Evolutionary conservation across 2,113 vertebrate genomes (phyloP).

Genomic region (Semicossyphus pulcher): DNA sequence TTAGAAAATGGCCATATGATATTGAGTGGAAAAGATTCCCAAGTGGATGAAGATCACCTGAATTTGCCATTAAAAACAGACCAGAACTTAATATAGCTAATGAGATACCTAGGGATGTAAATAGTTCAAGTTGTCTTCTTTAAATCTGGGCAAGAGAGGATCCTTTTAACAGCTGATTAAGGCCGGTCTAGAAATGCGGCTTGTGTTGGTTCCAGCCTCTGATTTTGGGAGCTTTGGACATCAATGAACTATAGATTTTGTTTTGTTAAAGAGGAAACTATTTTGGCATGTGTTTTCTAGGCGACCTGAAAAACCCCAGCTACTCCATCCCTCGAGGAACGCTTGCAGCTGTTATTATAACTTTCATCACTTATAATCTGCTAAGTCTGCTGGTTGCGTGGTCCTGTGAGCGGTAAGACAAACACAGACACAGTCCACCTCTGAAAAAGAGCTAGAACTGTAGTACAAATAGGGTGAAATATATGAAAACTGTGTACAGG

Average conservation of each 20-base stretch:
- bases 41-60: too few species aligned
- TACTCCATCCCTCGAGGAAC: constrained; percentile 91
- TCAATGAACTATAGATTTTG: background rate
- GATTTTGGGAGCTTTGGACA: too few species aligned
- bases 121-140: too few species aligned
- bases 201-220: too few species aligned
- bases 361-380: constrained; percentile 88
- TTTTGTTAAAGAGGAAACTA: background rate
- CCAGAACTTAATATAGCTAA: too few species aligned
- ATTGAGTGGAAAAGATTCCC: too few species aligned
- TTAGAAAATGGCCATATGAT: too few species aligned
- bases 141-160: too few species aligned
- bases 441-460: background rate
- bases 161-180: too few species aligned
- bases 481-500: background rate
- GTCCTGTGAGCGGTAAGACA: constrained; percentile 86
- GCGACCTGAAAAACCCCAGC: constrained; percentile 89
- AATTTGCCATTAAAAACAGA: too few species aligned
- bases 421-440: background rate
- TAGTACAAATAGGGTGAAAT: background rate
- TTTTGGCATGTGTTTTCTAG: constrained; percentile 66
- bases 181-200: too few species aligned
- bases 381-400: constrained; percentile 85
- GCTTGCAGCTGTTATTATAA: constrained; percentile 87
- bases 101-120: too few species aligned